Evolutionary conservation across 2,888 invertebrate genomes (phyloP).

Genomic region (Xanthia togata): DNA sequence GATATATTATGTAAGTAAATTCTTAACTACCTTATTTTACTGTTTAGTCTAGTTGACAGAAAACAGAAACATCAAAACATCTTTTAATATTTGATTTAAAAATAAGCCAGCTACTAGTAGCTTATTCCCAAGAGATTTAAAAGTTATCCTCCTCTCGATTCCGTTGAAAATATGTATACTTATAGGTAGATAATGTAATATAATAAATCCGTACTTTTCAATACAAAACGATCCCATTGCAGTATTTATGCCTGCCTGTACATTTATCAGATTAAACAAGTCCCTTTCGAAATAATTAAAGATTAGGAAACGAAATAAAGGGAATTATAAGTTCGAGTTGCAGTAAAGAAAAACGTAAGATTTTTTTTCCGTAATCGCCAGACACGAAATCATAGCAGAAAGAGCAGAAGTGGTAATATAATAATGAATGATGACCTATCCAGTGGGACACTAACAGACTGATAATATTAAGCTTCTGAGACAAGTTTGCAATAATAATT

Average conservation of each 20-base stretch:
- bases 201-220: background rate
- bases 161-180: background rate
- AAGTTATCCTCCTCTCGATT: background rate
- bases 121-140: slow-evolving; percentile 25
- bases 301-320: background rate
- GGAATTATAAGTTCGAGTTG: background rate
- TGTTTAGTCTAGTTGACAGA: too few species aligned
- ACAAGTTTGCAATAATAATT: too few species aligned
- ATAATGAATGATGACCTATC: background rate
- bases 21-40: background rate
- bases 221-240: too few species aligned
- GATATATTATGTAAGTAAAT: background rate
- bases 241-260: background rate
- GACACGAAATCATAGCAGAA: background rate
- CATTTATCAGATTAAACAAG: background rate
- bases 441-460: background rate
- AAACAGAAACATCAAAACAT: too few species aligned
- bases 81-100: background rate
- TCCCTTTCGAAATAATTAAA: background rate
- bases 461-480: background rate
- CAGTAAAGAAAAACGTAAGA: background rate
- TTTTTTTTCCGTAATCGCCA: background rate
- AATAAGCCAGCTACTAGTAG: slow-evolving; percentile 9
- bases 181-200: background rate
- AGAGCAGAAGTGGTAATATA: background rate